These are phyloP conservation scores for Trachelus iudaicus DNA, from an alignment of 2,888 invertebrate genomes.

Conservation along the genomic window DNA sequence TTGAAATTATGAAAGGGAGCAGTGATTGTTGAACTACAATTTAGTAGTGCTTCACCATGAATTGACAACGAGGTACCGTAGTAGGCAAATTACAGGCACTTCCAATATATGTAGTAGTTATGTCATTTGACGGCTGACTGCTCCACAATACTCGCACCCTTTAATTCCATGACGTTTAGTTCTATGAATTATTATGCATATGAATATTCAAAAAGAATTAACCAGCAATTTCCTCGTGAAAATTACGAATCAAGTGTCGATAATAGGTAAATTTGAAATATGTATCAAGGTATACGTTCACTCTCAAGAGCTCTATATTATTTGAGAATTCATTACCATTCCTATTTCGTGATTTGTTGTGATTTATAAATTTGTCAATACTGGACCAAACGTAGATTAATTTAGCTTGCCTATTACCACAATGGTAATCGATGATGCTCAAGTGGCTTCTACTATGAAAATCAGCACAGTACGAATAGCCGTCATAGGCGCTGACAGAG, in stretches of 20 bases:
- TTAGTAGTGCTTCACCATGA: not conserved
- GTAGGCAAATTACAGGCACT: not conserved
- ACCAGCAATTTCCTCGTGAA: not conserved
- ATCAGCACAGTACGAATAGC: not conserved
- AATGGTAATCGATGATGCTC: not conserved
- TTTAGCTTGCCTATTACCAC: not conserved
- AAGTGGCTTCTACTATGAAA: not conserved
- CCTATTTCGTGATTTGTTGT: not conserved
- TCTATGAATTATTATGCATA: not conserved
- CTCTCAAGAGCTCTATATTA: not conserved
- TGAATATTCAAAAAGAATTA: not conserved
- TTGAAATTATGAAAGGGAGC: not conserved
- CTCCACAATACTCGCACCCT: not conserved
- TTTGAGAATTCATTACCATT: not conserved
- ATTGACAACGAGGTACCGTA: not conserved
- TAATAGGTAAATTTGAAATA: not conserved
- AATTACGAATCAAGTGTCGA: not conserved
- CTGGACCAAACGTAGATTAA: not conserved
- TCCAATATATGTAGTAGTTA: not conserved
- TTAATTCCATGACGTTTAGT: not conserved
- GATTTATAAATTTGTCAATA: not conserved
- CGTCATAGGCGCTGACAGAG: not conserved
- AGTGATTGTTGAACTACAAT: not conserved
- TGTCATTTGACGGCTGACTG: not conserved
- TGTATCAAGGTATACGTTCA: not conserved